Conservation (phyloP, 2,888 invertebrate species). For the Magallana nippona region DNA sequence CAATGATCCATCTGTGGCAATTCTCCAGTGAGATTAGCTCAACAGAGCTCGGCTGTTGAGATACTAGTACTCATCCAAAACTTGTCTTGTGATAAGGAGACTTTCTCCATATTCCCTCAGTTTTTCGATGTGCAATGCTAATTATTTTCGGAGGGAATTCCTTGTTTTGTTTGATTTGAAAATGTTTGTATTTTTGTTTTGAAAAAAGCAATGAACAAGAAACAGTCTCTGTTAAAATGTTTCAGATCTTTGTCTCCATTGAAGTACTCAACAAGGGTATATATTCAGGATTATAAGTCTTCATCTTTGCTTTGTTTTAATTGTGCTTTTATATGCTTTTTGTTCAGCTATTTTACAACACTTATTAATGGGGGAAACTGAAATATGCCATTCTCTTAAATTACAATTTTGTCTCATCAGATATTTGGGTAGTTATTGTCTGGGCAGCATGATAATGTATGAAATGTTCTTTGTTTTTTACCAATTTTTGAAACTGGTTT, state of each 20-base stretch:
- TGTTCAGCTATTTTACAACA: neutral
- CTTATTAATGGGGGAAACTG: too few relatives aligned
- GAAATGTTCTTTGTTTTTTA: neutral
- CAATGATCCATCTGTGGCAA: constrained; percentile 20
- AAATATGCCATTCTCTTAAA: neutral
- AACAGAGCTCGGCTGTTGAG: neutral
- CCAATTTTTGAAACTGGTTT: neutral
- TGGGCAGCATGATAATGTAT: neutral
- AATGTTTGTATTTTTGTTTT: neutral
- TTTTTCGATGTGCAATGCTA: constrained; percentile 27
- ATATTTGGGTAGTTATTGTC: neutral
- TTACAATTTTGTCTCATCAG: neutral
- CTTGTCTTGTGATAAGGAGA: neutral
- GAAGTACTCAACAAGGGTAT: neutral
- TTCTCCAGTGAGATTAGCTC: constrained; percentile 6
- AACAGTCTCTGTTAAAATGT: neutral
- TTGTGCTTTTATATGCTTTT: neutral
- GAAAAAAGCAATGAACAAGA: neutral
- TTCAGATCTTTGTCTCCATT: neutral
- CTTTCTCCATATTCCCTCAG: constrained; percentile 1
- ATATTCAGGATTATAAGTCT: neutral
- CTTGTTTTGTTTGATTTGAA: too few relatives aligned
- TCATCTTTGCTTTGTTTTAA: neutral
- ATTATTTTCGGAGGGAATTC: constrained; percentile 14
- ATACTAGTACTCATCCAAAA: neutral